These are phyloP conservation scores for Microtus californicus DNA, from an alignment of 2,797 vertebrate species.

Conservation along the genomic window DNA sequence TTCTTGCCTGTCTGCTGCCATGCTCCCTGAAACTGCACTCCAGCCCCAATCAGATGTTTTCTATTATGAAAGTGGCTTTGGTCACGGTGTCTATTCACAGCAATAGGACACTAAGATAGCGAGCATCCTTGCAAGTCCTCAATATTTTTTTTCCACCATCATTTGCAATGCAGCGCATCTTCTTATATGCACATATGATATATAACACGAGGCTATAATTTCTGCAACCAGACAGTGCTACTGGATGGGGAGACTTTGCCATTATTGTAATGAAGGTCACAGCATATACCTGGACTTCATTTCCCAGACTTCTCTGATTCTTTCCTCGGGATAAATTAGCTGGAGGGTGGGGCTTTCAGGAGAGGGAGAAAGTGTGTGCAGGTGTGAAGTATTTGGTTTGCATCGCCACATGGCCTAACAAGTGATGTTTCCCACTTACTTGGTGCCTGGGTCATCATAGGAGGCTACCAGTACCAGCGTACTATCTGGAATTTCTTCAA, in stretches of 20 bases:
- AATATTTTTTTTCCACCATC: background rate
- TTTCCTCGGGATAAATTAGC: background rate
- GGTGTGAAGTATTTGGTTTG: too few species aligned
- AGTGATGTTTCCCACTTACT: constrained; percentile 86
- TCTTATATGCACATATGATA: background rate
- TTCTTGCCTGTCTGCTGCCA: background rate
- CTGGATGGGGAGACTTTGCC: background rate
- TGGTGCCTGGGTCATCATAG: constrained; percentile 90
- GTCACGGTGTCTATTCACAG: background rate
- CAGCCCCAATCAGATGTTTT: background rate
- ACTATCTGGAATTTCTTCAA: constrained; percentile 87
- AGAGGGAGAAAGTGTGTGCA: fast-evolving
- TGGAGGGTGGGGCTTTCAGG: background rate
- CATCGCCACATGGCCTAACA: fast-evolving
- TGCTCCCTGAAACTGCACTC: background rate
- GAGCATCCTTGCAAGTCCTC: background rate
- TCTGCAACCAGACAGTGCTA: background rate
- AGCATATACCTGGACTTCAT: background rate
- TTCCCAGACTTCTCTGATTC: background rate
- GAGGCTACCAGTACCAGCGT: constrained; percentile 91
- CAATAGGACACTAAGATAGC: background rate
- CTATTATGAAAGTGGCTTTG: background rate
- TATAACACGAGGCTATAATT: background rate
- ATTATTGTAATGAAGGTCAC: background rate
- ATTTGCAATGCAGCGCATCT: background rate